Conservation (phyloP, 1,140 invertebrate species). For the Oreohelix idahoensis region DNA sequence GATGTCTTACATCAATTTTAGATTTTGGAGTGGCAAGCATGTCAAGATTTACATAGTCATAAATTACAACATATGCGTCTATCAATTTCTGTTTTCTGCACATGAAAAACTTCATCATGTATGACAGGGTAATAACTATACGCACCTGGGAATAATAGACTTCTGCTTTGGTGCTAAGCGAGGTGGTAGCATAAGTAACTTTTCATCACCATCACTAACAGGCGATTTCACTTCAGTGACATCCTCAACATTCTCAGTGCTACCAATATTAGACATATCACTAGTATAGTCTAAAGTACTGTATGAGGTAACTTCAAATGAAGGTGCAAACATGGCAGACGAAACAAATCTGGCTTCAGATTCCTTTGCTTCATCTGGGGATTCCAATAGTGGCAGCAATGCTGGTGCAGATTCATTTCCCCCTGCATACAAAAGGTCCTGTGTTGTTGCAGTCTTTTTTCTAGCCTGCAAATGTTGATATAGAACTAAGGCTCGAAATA, state of each 20-base stretch:
- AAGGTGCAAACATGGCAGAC: not conserved
- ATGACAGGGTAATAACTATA: not conserved
- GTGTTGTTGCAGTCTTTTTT: constrained; percentile 79
- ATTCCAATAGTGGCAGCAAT: constrained; percentile 52
- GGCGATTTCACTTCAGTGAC: constrained; percentile 23
- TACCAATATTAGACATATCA: not conserved
- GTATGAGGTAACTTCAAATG: not conserved
- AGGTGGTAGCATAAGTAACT: constrained; percentile 18
- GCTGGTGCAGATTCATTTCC: constrained; percentile 32
- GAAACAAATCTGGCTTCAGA: not conserved
- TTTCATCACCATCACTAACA: not conserved
- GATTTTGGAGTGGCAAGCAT: no score
- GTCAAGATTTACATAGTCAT: no score
- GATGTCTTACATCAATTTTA: no score
- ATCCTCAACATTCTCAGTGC: not conserved
- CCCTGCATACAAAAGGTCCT: constrained; percentile 80
- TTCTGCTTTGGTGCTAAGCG: not conserved
- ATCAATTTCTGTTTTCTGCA: no score
- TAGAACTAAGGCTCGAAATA: no score
- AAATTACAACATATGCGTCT: no score
- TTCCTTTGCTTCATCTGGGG: constrained; percentile 49
- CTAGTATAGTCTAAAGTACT: not conserved
- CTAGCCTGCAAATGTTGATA: constrained; percentile 75
- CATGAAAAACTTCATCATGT: no score
- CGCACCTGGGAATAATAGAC: constrained; percentile 16